Percentiles rank a stretch among this genome's conserved stretches.
Conservation (phyloP, 2,888 invertebrate genomes). For the Cataglyphis rosenhaueri region DNA sequence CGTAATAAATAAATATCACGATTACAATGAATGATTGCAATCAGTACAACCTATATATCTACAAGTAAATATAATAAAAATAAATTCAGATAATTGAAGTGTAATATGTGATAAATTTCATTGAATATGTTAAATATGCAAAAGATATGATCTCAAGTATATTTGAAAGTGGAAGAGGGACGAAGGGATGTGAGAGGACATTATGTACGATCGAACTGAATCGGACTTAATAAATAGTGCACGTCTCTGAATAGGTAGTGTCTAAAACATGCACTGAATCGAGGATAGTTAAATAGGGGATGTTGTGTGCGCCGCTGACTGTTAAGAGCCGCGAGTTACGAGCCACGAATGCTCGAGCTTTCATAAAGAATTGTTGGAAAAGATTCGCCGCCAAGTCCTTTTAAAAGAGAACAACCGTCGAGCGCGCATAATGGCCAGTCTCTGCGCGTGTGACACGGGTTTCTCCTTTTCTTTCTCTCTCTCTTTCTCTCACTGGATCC, state of each 20-base stretch:
- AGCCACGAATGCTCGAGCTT: constrained; percentile 64
- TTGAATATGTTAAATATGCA: neutral
- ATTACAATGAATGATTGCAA: neutral
- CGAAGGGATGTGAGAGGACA: neutral
- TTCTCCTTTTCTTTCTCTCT: constrained; percentile 14
- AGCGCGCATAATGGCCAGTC: constrained; percentile 73
- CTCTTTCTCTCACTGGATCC: constrained; percentile 34
- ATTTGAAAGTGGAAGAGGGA: neutral
- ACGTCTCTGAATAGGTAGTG: constrained; percentile 24
- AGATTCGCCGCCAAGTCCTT: constrained; percentile 77
- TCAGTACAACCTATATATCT: neutral
- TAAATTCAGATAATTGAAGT: neutral
- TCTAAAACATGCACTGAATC: constrained; percentile 22
- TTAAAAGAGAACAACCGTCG: constrained; percentile 76
- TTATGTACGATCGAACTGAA: constrained; percentile 16
- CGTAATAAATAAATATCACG: neutral
- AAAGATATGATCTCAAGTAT: neutral
- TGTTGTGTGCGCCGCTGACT: constrained; percentile 47
- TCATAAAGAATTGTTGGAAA: constrained; percentile 69
- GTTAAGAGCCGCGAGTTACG: constrained; percentile 63
- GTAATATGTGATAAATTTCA: neutral
- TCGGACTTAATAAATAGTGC: constrained; percentile 27
- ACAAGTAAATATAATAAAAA: neutral
- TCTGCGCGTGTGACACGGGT: constrained; percentile 55
- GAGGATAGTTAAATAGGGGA: constrained; percentile 38